Evolutionary conservation across 1,140 invertebrate species (phyloP).

Genomic region (Pararge aegeria): DNA sequence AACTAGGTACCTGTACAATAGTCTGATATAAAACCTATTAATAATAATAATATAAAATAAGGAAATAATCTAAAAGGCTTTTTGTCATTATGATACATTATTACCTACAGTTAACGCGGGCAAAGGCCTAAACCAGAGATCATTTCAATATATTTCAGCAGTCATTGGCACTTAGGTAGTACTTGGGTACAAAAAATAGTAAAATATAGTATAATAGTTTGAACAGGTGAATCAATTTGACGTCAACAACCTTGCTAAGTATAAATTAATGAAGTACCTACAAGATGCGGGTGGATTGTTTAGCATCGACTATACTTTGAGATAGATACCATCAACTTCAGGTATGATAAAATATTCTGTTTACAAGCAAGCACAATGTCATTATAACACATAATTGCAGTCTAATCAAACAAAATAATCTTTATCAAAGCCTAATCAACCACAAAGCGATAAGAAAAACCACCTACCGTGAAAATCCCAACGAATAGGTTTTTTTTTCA

Average conservation of each 20-base stretch:
- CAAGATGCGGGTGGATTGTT: background rate
- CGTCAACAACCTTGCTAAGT: constrained; percentile 3
- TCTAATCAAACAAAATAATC: background rate
- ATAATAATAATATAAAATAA: no score
- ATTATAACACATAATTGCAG: background rate
- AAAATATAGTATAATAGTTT: background rate
- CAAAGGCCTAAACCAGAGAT: no score
- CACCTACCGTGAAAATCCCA: constrained; percentile 58
- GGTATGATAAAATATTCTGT: no score
- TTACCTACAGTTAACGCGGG: no score
- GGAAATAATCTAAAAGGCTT: no score
- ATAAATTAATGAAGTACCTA: background rate
- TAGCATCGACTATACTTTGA: background rate
- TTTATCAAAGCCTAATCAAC: constrained; percentile 1
- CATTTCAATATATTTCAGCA: no score
- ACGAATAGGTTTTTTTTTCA: constrained; percentile 31
- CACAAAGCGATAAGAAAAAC: constrained; percentile 42
- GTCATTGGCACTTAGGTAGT: no score
- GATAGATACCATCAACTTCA: background rate
- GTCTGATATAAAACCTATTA: no score
- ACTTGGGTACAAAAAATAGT: no score
- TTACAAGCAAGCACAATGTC: background rate
- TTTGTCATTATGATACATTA: no score
- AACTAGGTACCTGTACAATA: no score
- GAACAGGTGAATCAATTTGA: background rate